A percentile compares a stretch with the other conserved stretches of the same genome.
Conservation (phyloP, 2,888 invertebrate species). For the Adelognathus sp. region DNA sequence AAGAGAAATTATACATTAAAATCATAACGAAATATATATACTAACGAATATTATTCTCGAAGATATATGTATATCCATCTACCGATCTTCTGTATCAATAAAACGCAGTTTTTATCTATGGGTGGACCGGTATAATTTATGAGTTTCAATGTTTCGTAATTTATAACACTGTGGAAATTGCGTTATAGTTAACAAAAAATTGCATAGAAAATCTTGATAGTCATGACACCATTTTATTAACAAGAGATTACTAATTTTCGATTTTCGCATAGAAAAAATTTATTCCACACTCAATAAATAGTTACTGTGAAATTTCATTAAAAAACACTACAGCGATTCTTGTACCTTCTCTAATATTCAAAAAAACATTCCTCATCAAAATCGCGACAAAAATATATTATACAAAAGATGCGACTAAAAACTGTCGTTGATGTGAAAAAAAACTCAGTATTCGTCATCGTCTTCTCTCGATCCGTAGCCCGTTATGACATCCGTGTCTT, state of each 20-base stretch:
- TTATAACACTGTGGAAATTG: neutral
- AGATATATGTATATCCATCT: slow-evolving; percentile 33
- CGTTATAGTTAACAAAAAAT: too few relatives aligned
- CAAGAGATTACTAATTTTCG: too few relatives aligned
- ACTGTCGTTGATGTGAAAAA: neutral
- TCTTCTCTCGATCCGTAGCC: neutral
- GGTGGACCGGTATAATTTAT: neutral
- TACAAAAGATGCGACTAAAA: neutral
- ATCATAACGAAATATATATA: slow-evolving; percentile 47
- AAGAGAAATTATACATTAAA: slow-evolving; percentile 43
- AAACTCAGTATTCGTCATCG: slow-evolving; percentile 40
- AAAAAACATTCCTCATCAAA: neutral
- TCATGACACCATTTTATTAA: too few relatives aligned
- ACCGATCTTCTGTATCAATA: neutral
- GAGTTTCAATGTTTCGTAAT: neutral
- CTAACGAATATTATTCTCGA: slow-evolving; percentile 15
- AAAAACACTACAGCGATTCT: neutral
- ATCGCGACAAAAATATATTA: neutral
- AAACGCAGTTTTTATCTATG: slow-evolving; percentile 7
- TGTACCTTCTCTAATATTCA: neutral
- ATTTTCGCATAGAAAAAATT: too few relatives aligned
- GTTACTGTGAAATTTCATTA: neutral
- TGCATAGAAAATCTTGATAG: too few relatives aligned
- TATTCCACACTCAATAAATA: neutral
- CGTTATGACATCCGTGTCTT: slow-evolving; percentile 18